A percentile compares a stretch with the other conserved stretches of the same genome.
These are phyloP conservation scores for Hipposideros armiger DNA, from an alignment of 2,113 vertebrate genomes.

Conservation along the genomic window DNA sequence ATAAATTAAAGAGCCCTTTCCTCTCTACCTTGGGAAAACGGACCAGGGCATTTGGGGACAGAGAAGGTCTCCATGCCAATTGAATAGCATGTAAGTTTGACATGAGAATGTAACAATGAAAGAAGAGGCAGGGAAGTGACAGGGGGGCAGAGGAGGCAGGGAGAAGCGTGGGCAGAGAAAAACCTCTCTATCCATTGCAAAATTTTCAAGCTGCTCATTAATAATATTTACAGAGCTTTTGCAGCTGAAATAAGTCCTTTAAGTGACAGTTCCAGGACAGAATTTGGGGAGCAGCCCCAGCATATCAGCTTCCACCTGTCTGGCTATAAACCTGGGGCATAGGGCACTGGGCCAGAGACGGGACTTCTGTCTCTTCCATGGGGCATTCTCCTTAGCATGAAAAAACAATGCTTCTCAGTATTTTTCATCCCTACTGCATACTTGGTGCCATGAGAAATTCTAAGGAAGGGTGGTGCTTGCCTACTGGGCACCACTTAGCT, in stretches of 20 bases:
- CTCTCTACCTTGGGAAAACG: not conserved
- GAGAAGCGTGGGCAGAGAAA: not conserved
- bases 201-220: not conserved
- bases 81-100: not conserved
- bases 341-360: not conserved
- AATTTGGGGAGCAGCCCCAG: not conserved
- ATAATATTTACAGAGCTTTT: accelerated
- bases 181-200: not conserved
- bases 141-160: too few relatives aligned
- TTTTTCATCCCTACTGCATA: not conserved
- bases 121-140: too few relatives aligned
- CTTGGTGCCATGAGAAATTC: not conserved
- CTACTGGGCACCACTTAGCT: too few relatives aligned
- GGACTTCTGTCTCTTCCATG: too few relatives aligned
- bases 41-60: not conserved
- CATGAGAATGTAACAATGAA: not conserved
- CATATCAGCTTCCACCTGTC: not conserved
- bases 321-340: not conserved
- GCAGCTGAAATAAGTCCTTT: too few relatives aligned
- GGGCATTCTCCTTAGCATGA: not conserved
- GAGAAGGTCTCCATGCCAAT: not conserved
- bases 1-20: not conserved
- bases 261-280: not conserved
- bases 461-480: not conserved
- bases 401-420: not conserved